Evolutionary conservation across 2,113 vertebrate genomes (phyloP), one percentile per base, ranked within the genome.

Genomic region (Cryptoleucopteryx plumbea): DNA sequence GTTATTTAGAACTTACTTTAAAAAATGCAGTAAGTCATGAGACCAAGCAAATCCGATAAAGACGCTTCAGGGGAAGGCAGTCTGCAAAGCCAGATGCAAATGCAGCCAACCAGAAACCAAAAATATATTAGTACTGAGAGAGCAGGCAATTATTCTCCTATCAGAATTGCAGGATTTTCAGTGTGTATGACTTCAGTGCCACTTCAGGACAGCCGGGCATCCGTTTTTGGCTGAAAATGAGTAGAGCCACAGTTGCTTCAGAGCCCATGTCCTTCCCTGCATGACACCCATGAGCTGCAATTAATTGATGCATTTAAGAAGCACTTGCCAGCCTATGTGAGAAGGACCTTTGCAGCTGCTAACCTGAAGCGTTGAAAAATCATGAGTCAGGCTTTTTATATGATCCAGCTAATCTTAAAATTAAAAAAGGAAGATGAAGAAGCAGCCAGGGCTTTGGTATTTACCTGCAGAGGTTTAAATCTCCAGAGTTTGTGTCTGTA

Each of bases 21-120:
- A 72, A 93, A 79, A 71, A 89, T 16, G 78, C 81, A 82, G 36
- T 36, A 94, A 91, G 83, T 95, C 84, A 70, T 67, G 84, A 82
- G 94, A 75, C 36, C 34, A 0, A 89, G 94, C 73, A 89, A 91
- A 96, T 91, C 86, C 10, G 36, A 90, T 91, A 23, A 88, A 93
- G 95, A 89, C 4, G 73, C 95, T 96, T 55, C 4, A 65, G 96
- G 96, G 93, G 62, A 45, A 96, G 91, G 88, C 94, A 95, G 91
- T 8, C 89, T 94, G 86, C 83, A 87, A 34, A 95, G 91, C 89
- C 96, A 95, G 96, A 97, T 96, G 97, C 94, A 97, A 94, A 97
- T 66, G 86, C 94, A 95, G 93, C 93, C 94, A 95, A 80, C 70
- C 94, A 95, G 95, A 97, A 97, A 95, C 86, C 91, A 87, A 92